A percentile compares a stretch with the other conserved stretches of the same genome.
Conservation (phyloP, 2,797 vertebrate genomes). For the Urocyon cinereoargenteus region DNA sequence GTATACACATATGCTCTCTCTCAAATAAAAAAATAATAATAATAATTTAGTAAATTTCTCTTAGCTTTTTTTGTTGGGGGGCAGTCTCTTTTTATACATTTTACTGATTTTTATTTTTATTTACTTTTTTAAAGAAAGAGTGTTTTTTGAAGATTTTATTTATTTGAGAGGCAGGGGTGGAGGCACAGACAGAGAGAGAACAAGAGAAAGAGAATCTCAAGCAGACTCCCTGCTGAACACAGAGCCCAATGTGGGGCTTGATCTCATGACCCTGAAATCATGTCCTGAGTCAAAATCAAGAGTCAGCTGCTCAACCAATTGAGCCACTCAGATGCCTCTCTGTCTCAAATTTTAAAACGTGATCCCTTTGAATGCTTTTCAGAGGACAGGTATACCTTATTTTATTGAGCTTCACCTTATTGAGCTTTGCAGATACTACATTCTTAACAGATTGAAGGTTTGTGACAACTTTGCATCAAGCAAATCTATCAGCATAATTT, state of each 20-base stretch:
- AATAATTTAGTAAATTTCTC: constrained; percentile 38
- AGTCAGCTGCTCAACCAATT: too few relatives aligned
- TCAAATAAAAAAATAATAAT: not conserved
- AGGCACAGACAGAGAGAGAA: too few relatives aligned
- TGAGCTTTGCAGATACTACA: not conserved
- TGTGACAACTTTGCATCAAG: not conserved
- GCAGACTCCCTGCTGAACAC: not conserved
- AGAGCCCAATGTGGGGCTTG: fast-evolving
- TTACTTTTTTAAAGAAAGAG: not conserved
- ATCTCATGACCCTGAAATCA: not conserved
- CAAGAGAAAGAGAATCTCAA: not conserved
- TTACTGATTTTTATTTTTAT: not conserved
- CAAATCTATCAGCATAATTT: not conserved
- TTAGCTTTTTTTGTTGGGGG: not conserved
- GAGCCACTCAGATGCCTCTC: not conserved
- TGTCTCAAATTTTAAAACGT: not conserved
- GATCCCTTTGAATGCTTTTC: not conserved
- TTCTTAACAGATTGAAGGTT: not conserved
- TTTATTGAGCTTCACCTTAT: not conserved
- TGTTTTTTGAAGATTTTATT: not conserved
- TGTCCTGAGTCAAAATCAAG: not conserved
- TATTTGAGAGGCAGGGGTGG: not conserved
- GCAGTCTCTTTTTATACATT: not conserved
- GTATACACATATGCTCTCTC: not conserved
- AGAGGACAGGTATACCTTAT: not conserved